Evolutionary conservation across 2,113 vertebrate genomes (phyloP).

Genomic region (Ploceus nigricollis): DNA sequence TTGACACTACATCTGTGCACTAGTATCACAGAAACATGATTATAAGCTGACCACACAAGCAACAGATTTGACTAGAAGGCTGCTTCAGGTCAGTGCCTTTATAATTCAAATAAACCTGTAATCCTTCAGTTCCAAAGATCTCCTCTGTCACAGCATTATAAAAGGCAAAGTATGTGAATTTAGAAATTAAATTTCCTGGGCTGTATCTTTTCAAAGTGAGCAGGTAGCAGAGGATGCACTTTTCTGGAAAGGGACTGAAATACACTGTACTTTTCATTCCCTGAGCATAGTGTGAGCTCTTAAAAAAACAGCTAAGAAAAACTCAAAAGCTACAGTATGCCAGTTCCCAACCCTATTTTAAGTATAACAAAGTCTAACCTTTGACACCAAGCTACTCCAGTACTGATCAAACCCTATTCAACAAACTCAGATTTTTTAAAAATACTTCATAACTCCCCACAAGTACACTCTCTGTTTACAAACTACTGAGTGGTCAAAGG

Average conservation of each 20-base stretch:
- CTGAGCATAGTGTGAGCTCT: neutral
- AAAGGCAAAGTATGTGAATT: neutral
- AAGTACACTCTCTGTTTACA: neutral
- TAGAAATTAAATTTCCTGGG: neutral
- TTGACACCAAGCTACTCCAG: neutral
- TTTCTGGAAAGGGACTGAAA: neutral
- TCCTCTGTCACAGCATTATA: neutral
- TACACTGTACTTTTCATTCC: neutral
- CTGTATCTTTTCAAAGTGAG: neutral
- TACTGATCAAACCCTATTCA: neutral
- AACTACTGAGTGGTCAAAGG: neutral
- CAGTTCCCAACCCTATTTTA: neutral
- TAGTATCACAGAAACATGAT: neutral
- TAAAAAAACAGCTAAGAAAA: neutral
- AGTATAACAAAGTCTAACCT: neutral
- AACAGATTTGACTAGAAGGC: neutral
- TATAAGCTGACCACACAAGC: neutral
- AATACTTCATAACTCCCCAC: neutral
- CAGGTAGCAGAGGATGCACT: neutral
- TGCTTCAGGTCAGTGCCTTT: neutral
- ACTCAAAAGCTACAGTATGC: neutral
- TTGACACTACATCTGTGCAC: neutral
- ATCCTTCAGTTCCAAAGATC: neutral
- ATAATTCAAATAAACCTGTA: constrained; percentile 21
- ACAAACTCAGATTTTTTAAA: neutral